Conservation (phyloP, 2,113 vertebrate genomes). For the Cinclus mexicanus region DNA sequence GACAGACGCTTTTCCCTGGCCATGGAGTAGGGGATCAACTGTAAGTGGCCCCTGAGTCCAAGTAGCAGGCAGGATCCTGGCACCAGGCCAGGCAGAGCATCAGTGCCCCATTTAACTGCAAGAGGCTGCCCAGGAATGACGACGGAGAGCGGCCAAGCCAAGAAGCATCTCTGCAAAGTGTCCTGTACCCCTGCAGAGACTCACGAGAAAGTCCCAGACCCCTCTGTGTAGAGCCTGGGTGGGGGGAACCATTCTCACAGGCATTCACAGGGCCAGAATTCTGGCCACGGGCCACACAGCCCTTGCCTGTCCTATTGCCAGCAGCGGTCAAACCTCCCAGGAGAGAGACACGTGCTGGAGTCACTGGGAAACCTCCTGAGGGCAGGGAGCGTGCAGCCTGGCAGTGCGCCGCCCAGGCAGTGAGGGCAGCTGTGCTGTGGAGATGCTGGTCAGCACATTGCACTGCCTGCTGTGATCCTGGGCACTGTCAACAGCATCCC, state of each 20-base stretch:
- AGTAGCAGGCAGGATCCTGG: not conserved
- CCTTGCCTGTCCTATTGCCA: not conserved
- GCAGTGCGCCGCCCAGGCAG: not conserved
- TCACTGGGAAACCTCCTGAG: not conserved
- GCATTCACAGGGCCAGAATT: not conserved
- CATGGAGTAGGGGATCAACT: not conserved
- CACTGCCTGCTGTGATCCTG: not conserved
- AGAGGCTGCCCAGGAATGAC: not conserved
- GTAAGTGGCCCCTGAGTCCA: not conserved
- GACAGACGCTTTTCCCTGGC: not conserved
- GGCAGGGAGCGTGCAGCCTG: not conserved
- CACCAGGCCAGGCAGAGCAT: not conserved
- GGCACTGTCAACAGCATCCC: not conserved
- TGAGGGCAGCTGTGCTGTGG: not conserved
- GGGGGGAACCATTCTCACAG: fast-evolving
- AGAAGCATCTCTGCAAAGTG: not conserved
- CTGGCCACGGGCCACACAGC: fast-evolving
- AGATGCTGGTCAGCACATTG: not conserved
- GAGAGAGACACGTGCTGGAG: not conserved
- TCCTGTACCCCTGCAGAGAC: not conserved
- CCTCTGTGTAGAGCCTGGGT: not conserved
- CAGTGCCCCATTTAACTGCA: slow-evolving; percentile 46
- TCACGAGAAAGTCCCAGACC: not conserved
- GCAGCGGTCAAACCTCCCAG: not conserved
- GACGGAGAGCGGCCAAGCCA: not conserved